Conservation (phyloP, 2,797 vertebrate species). For the Microchirus variegatus region DNA sequence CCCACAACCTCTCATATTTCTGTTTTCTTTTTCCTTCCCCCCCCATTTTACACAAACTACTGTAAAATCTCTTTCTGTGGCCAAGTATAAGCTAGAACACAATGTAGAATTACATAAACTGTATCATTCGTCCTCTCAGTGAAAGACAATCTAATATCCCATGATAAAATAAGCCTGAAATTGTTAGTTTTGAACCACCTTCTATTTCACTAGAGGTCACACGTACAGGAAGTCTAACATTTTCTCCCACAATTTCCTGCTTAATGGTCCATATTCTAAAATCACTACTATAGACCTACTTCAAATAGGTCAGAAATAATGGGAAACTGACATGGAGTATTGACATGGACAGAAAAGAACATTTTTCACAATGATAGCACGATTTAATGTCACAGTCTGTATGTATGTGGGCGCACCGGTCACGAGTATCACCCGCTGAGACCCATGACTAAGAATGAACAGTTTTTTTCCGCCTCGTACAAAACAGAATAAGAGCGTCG, state of each 20-base stretch:
- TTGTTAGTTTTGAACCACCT: no score
- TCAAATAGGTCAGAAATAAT: constrained; percentile 9
- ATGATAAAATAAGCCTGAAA: no score
- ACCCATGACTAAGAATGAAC: constrained; percentile 59
- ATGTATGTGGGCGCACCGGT: constrained; percentile 48
- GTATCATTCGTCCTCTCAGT: not conserved
- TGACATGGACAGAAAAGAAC: constrained; percentile 26
- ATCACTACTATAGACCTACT: constrained; percentile 1
- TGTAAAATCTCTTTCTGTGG: not conserved
- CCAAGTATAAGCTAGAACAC: not conserved
- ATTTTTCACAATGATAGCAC: constrained; percentile 43
- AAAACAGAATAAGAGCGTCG: no score
- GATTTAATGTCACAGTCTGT: constrained; percentile 22
- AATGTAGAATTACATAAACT: not conserved
- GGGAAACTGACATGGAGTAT: constrained; percentile 5
- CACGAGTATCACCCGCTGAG: constrained; percentile 53
- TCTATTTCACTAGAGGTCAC: no score
- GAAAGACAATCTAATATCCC: no score
- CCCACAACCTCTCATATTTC: constrained; percentile 47
- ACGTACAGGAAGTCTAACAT: no score
- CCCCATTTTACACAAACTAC: not conserved
- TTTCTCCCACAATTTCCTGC: not conserved
- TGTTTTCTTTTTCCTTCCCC: constrained; percentile 1
- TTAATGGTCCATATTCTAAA: constrained; percentile 3
- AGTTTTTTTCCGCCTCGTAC: constrained; percentile 45